Evolutionary conservation across 2,797 vertebrate species (phyloP), one percentile per base, ranked within the genome.

Genomic region (Phoeniculus purpureus): DNA sequence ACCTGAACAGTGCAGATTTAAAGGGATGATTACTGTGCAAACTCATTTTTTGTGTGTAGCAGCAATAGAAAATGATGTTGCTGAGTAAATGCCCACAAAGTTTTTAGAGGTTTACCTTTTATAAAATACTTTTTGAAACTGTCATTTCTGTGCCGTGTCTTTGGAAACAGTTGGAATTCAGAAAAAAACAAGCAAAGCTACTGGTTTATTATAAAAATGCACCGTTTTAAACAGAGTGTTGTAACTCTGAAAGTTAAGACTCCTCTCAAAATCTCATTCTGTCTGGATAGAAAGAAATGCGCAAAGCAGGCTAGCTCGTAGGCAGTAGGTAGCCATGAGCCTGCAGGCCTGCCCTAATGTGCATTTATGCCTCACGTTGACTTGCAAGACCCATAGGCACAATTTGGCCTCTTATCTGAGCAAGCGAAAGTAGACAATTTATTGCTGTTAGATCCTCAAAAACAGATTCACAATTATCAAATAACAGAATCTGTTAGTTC

Each of bases 401-500:
- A 91, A 91, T 89, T 91, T 64, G 31, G 16, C 60, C 40, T 81
- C 82, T 92, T 95, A 89, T 82, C 92, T 94, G 81, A 82, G 64
- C 52, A 87, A 93, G 54, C 43, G 83, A 70, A 79, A 87, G 34
- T 32, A 64, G 58, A 65, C 72, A 82, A 90, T 90, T 93, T 94
- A 82, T 70, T 90, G 67, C 58, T 71, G 80, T 78, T 89, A 81
- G 92, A 93, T 93, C 64, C 79, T 90, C 59, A 91, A 91, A 94
- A 95, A 54, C 81, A 94, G 81, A 81, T 94, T 89, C 87, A 94
- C 70, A 94, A 91, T 94, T 94, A 95, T 94, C 90, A 89, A 87
- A 87, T 85, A 93, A 93, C 87, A 91, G 76, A 95, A 95, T 94
- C 93, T 94, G 81, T 92, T 92, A 87, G 89, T 90, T 87, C 82